Base-by-base conservation (phyloP, 2,113 vertebrate genomes). In the Epinephelus fuscoguttatus region DNA sequence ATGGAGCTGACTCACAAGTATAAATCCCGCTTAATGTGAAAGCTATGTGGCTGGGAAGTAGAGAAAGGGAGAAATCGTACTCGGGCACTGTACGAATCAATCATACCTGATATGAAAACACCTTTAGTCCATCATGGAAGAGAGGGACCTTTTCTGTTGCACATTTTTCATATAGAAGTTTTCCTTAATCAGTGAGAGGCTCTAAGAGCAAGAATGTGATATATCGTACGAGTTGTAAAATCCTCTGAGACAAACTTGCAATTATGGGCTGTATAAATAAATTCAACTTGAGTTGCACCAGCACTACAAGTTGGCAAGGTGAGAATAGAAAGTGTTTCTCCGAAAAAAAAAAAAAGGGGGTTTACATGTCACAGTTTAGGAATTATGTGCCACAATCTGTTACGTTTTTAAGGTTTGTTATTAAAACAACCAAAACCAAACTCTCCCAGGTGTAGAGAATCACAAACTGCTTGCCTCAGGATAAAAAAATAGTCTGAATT, bases 241-340 rank as follows among this genome's bases (percentile, higher is more conserved):
- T n/a, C 49, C 25, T 57, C 53, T 0, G 23, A 47, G 17, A 49
- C 56, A 75, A 53, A 50, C 47, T 11, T 62, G 72, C 72, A 75
- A 55, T 75, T 66, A 55, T 55, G 49, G 47, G 30, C 49, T 75
- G 49, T 23, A 8, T 17, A n/a, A 75, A 64, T 75, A 49, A 74
- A 75, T 52, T 37, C 7, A 1, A 45, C 74, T 47, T 30, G 50
- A 56, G 15, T 75, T 11, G 63, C n/a, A 21, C 27, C 47, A 50
- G 14, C 30, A n/a, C 19, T 42, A 8, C 9, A 56, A 56, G 21
- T 53, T 42, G 37, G 47, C 67, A 45, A 53, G 42, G 23, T 4
- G 14, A 56, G 37, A 72, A 56, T 4, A 57, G 25, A 80, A 30
- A 72, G 4, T 57, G 33, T 57, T 33, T 30, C 23, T 67, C 74